These are phyloP conservation scores for Psylliodes chrysocephalus DNA, from an alignment of 2,888 invertebrate species.

Conservation along the genomic window DNA sequence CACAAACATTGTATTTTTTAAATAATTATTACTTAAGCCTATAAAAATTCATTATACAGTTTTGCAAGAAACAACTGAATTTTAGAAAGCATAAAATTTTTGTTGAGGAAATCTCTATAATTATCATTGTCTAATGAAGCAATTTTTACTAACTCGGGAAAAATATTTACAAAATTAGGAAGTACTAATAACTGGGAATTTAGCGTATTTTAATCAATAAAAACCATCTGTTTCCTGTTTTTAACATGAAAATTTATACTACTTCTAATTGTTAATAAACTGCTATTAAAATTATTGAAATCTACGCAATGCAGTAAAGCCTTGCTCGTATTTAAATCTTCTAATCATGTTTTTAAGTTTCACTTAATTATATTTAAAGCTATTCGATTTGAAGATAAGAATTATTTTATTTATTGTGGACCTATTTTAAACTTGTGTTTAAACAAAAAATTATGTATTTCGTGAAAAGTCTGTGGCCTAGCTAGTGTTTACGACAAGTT, in stretches of 20 bases:
- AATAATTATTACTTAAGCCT: slow-evolving; percentile 39
- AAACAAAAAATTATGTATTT: no score
- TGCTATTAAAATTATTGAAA: no score
- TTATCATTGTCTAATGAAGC: slow-evolving; percentile 48
- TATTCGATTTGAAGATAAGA: no score
- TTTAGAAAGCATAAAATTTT: slow-evolving; percentile 53
- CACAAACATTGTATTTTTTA: slow-evolving; percentile 30
- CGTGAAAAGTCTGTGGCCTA: no score
- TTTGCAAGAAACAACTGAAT: slow-evolving; percentile 45
- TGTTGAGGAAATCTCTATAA: slow-evolving; percentile 48
- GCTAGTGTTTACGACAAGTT: no score
- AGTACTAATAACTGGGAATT: slow-evolving; percentile 9
- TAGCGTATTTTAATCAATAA: not conserved
- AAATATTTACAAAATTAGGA: slow-evolving; percentile 21
- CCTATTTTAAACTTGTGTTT: no score
- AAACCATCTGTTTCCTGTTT: not conserved
- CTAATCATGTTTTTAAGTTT: no score
- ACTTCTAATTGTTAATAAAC: no score
- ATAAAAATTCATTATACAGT: slow-evolving; percentile 40
- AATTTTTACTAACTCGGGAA: slow-evolving; percentile 30
- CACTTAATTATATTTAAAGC: no score
- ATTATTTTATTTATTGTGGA: no score
- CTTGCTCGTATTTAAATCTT: no score
- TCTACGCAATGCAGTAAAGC: no score
- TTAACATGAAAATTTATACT: not conserved